Evolutionary conservation across 2,797 vertebrate species (phyloP).

Genomic region (Epinephelus awoara): DNA sequence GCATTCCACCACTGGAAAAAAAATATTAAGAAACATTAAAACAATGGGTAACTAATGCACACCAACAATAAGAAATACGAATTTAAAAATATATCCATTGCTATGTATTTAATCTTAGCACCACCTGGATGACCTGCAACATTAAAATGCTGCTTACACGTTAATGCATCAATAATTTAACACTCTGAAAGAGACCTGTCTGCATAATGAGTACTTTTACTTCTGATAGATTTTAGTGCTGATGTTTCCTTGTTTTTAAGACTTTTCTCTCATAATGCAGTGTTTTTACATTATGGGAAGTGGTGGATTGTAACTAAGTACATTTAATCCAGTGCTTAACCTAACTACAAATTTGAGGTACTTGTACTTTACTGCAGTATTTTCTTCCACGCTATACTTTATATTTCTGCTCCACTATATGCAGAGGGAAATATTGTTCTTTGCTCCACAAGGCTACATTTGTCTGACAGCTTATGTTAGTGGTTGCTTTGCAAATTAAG

Average conservation of each 20-base stretch:
- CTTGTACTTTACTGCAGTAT: too few species aligned
- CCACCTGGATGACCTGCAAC: slow-evolving; percentile 38
- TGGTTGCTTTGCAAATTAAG: too few species aligned
- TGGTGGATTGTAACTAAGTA: too few species aligned
- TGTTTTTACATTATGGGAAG: not conserved
- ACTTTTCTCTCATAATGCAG: not conserved
- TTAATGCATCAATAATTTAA: slow-evolving; percentile 51
- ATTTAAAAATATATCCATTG: not conserved
- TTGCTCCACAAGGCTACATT: too few species aligned
- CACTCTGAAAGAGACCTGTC: slow-evolving; percentile 5
- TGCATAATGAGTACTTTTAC: slow-evolving; percentile 32
- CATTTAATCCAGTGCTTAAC: too few species aligned
- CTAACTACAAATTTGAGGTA: too few species aligned
- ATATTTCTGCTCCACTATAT: too few species aligned
- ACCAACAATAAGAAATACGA: not conserved
- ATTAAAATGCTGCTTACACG: slow-evolving; percentile 50
- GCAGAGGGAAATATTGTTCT: too few species aligned
- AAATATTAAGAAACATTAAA: not conserved
- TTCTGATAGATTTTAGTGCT: slow-evolving; percentile 19
- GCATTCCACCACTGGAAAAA: not conserved
- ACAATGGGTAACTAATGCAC: not conserved
- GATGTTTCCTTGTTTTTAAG: not conserved
- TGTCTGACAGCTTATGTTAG: too few species aligned
- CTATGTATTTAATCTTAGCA: slow-evolving; percentile 19
- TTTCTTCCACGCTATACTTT: too few species aligned